phyloP scores from a whole-genome alignment of 2,888 invertebrate genomes.

The Aphrophora alni region DNA sequence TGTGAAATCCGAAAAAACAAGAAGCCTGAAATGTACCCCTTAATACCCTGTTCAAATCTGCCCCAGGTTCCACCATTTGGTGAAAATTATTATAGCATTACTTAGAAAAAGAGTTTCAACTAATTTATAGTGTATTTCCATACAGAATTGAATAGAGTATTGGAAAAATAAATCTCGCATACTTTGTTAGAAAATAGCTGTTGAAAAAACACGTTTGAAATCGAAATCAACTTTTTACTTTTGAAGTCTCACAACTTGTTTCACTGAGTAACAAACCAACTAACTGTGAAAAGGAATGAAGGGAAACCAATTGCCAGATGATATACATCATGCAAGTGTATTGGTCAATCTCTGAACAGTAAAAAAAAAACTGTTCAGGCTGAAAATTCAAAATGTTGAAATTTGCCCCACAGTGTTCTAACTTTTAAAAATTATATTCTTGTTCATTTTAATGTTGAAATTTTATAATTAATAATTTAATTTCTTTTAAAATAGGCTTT shows the following conservation, averaged over 20 bases:
- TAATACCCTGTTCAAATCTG: slow-evolving; percentile 7
- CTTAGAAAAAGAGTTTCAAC: slow-evolving; percentile 17
- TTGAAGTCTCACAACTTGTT: slow-evolving; percentile 23
- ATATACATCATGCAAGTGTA: slow-evolving; percentile 18
- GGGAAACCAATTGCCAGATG: slow-evolving; percentile 9
- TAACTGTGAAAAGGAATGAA: slow-evolving; percentile 15
- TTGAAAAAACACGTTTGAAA: background rate
- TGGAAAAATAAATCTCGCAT: slow-evolving; percentile 11
- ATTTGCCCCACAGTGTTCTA: background rate
- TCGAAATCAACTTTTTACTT: slow-evolving; percentile 22
- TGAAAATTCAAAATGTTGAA: background rate
- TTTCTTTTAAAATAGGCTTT: too few relatives aligned
- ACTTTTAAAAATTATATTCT: too few relatives aligned
- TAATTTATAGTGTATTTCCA: slow-evolving; percentile 18
- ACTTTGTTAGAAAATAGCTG: background rate
- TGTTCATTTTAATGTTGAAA: too few relatives aligned
- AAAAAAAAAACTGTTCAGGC: too few relatives aligned
- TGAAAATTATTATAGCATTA: slow-evolving; percentile 11
- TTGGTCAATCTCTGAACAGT: slow-evolving; percentile 16
- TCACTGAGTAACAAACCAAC: slow-evolving; percentile 1
- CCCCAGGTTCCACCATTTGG: slow-evolving; percentile 21
- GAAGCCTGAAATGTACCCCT: background rate
- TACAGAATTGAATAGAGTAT: slow-evolving; percentile 14
- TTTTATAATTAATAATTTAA: too few relatives aligned
- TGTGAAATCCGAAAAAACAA: slow-evolving; percentile 9